A percentile compares a stretch with the other conserved stretches of the same genome.
Conservation (phyloP, 2,888 invertebrate genomes). For the Ganaspis brasiliensis region DNA sequence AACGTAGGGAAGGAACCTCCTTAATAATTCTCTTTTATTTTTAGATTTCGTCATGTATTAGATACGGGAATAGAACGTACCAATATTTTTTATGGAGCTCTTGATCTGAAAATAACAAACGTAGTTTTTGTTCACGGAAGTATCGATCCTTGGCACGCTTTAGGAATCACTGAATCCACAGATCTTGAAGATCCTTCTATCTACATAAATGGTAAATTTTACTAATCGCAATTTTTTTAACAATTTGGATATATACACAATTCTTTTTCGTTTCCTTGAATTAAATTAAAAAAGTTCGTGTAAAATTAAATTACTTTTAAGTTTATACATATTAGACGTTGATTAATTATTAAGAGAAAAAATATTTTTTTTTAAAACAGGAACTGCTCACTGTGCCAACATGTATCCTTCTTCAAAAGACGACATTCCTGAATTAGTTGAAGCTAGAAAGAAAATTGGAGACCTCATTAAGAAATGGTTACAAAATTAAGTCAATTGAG, state of each 20-base stretch:
- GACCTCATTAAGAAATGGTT: conserved; percentile 84
- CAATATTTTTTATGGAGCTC: conserved; percentile 90
- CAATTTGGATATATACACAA: too few species aligned
- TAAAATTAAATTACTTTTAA: too few species aligned
- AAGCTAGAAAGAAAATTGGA: conserved; percentile 86
- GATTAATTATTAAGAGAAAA: too few species aligned
- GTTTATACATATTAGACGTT: too few species aligned
- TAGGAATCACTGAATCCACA: conserved; percentile 86
- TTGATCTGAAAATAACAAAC: conserved; percentile 86
- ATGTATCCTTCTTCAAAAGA: conserved; percentile 90
- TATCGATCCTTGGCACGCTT: conserved; percentile 93
- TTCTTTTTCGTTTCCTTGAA: too few species aligned
- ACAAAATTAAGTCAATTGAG: conserved; percentile 53
- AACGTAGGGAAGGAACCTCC: too few species aligned
- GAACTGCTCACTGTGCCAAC: conserved; percentile 97
- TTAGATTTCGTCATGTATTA: conserved; percentile 81
- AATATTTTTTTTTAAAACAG: conserved; percentile 79
- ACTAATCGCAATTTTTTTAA: too few species aligned
- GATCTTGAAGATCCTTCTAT: conserved; percentile 86
- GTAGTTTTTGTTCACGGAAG: conserved; percentile 94
- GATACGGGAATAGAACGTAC: conserved; percentile 86
- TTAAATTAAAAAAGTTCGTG: too few species aligned
- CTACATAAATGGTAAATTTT: conserved; percentile 86
- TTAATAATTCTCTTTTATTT: neutral
- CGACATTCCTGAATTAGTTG: conserved; percentile 86